Conservation (phyloP, 2,113 vertebrate species). For the Odobenus rosmarus region DNA sequence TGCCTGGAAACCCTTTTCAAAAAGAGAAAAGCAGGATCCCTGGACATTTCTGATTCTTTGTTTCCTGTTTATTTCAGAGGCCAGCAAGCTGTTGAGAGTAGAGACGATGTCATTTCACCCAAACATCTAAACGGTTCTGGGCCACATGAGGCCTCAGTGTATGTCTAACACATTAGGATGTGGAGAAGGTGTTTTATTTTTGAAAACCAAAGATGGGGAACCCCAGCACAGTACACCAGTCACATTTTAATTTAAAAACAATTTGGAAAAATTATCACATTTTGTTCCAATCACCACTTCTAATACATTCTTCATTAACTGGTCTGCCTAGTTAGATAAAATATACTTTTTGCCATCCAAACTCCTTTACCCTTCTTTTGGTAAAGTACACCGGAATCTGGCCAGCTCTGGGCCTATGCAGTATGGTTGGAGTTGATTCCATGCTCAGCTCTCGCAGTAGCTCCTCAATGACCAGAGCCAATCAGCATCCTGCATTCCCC, state of each 20-base stretch:
- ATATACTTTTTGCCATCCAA: background rate
- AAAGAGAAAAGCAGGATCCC: background rate
- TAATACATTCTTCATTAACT: background rate
- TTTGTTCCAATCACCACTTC: background rate
- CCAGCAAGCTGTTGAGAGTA: background rate
- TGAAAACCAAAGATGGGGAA: background rate
- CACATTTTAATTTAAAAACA: background rate
- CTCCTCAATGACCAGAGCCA: background rate
- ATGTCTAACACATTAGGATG: background rate
- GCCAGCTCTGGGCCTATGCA: background rate
- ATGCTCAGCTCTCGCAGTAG: background rate
- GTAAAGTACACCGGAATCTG: background rate
- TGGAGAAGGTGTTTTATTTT: background rate
- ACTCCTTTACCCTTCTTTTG: background rate
- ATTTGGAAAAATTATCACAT: background rate
- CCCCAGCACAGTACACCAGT: background rate
- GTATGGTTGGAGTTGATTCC: background rate
- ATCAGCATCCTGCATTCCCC: background rate
- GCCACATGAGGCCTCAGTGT: background rate
- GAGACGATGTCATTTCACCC: background rate
- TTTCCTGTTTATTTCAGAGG: background rate
- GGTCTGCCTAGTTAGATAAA: background rate
- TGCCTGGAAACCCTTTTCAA: background rate
- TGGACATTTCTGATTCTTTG: background rate
- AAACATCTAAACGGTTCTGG: background rate